Base-by-base conservation (phyloP, 2,113 vertebrate species). In the Rhinolophus ferrumequinum region DNA sequence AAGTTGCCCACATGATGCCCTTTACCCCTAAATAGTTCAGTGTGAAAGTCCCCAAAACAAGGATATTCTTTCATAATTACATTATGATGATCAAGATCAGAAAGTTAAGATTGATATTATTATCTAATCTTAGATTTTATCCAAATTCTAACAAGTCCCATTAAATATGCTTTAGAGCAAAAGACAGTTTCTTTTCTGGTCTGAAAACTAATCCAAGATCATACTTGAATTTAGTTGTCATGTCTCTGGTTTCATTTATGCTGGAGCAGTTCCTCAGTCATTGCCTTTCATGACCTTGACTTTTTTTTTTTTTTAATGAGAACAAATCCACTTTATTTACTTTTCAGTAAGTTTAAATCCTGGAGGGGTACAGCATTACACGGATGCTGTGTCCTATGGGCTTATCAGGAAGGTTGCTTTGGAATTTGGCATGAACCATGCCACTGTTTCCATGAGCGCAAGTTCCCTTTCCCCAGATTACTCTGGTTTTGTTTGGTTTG, bases 41-140 rank as follows among this genome's bases (percentile, higher is more conserved):
- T 67, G 47, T 83, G 22, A 16, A 67, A 83, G 67, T 77, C 33
- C 88, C 77, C 28, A 69, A 95, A 41, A 26, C 50, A 69, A 58
- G 47, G 13, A 69, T 90, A 47, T 52, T 77, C 24, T 94, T 85
- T 90, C 81, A 38, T 90, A 76, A 75, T 76, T 90, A 47, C 24
- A 69, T 7, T 52, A 50, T 58, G 67, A 83, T 69, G 52, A 84
- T 77, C 14, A 60, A 85, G 52, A 88, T 88, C 52, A 80, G 54
- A 62, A 70, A 60, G n/a, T 90, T 84, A 70, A 73, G 70, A 22
- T 44, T 66, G 26, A 52, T 28, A n/a, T 84, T 70, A 91, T 52
- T 90, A 84, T 84, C 60, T 94, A 67, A 76, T 69, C 33, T 77
- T 60, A 52, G 41, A 77, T 90, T 35, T 69, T 44, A 70, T 77